Base-by-base conservation (phyloP, 2,888 invertebrate genomes). In the Baccha elongata region DNA sequence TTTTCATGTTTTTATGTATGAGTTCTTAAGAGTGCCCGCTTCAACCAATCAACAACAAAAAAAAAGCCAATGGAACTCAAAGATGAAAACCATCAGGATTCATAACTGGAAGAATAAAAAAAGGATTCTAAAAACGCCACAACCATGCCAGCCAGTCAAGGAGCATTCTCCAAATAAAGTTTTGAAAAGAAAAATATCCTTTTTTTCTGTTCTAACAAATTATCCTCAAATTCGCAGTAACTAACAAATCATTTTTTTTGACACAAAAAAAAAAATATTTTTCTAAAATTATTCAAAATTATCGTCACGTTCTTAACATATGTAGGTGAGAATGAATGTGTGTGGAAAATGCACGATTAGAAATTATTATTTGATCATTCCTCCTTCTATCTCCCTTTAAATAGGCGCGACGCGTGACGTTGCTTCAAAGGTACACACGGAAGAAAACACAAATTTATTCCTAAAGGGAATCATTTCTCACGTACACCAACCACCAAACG, bases 401-500 rank as follows among this genome's bases (percentile, higher is more conserved):
- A 23, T 4, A 23, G 3, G n/a, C 15, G 6, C 15, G 13, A 5
- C 3, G n/a, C 6, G 3, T 44, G 44, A 17, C 15, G 13, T 15
- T 7, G n/a, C 6, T 4, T n/a, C 10, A 11, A 8, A 48, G 0
- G 23, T 23, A 60, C 13, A 64, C 48, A 60, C 21, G 48, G 46
- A 55, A 40, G 46, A 55, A 65, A 67, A 69, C 10, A 46, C 42
- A 44, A 53, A 37, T 44, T 52, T 37, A 6, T 37, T 40, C 26
- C 3, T 11, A 15, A 58, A 69, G 6, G 44, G 21, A 52, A 62
- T 17, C 50, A 75, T 64, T 58, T 65, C 75, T 65, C 80, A 81
- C 75, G 81, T 76, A 71, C 74, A 62, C 67, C n/a, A n/a, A n/a
- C n/a, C n/a, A n/a, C n/a, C n/a, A n/a, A 8, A 64, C 40, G 13